phyloP scores from a whole-genome alignment of 2,888 invertebrate species.

The Aspidapion aeneum region DNA sequence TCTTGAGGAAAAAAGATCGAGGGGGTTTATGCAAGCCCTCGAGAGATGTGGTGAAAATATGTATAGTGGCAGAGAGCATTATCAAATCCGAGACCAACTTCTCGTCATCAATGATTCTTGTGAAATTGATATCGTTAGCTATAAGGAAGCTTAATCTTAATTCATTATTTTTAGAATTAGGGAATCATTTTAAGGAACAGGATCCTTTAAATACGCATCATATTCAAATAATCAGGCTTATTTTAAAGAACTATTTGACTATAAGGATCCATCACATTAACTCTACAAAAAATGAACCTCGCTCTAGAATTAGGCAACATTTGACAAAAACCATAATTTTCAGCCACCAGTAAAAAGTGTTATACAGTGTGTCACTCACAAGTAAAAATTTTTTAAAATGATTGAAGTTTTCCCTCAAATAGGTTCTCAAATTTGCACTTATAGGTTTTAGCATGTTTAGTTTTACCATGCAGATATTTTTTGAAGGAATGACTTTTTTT shows the following conservation, averaged over 20 bases:
- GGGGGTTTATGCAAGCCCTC: conserved; percentile 13
- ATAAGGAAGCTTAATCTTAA: conserved; percentile 1
- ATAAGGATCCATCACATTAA: conserved; percentile 8
- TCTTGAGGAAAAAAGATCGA: conserved; percentile 16
- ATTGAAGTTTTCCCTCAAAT: too few relatives aligned
- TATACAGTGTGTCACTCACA: too few relatives aligned
- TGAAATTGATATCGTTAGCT: conserved; percentile 1
- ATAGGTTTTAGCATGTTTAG: too few relatives aligned
- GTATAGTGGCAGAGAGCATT: conserved; percentile 17
- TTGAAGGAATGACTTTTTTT: too few relatives aligned
- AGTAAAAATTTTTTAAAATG: too few relatives aligned
- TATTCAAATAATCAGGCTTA: conserved; percentile 8
- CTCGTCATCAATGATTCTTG: conserved; percentile 3
- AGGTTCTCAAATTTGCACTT: too few relatives aligned
- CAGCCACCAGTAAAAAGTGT: conserved; percentile 1
- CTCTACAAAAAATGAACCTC: neutral
- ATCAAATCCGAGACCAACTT: conserved; percentile 7
- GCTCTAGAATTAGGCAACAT: neutral
- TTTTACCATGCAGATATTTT: too few relatives aligned
- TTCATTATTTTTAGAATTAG: neutral
- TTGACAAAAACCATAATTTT: conserved; percentile 3
- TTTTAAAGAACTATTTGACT: conserved; percentile 14
- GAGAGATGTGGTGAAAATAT: conserved; percentile 18
- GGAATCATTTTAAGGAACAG: conserved; percentile 5
- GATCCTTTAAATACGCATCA: conserved; percentile 10